Conservation (phyloP, 1,140 invertebrate genomes). For the Cherax quadricarinatus region DNA sequence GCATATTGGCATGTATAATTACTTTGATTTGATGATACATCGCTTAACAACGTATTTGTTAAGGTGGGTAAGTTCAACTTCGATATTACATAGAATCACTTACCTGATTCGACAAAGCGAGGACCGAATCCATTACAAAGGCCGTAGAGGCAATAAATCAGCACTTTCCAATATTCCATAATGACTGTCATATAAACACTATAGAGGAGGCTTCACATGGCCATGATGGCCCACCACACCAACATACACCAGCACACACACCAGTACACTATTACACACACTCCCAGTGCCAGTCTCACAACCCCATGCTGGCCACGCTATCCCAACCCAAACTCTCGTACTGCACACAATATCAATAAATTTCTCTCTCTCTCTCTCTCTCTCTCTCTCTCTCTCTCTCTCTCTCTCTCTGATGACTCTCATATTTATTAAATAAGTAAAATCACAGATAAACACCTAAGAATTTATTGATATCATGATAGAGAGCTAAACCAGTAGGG, state of each 20-base stretch:
- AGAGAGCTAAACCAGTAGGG: no score
- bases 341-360: not conserved
- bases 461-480: no score
- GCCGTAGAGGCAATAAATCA: constrained; percentile 24
- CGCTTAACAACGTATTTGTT: no score
- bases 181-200: constrained; percentile 30
- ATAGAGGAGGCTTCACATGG: constrained; percentile 4
- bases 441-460: no score
- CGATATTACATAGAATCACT: not conserved
- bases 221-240: constrained; percentile 30
- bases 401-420: no score
- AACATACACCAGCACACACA: not conserved
- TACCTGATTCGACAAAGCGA: constrained; percentile 27
- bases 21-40: no score
- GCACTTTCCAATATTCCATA: constrained; percentile 33
- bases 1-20: no score
- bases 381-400: no score
- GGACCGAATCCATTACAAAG: constrained; percentile 4
- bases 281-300: not conserved
- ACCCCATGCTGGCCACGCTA: not conserved
- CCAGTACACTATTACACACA: constrained; percentile 4
- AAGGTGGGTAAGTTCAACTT: not conserved
- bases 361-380: no score
- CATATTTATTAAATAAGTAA: no score
- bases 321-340: constrained; percentile 25